A percentile compares a stretch with the other conserved stretches of the same genome.
Conservation (phyloP, 2,888 invertebrate genomes). For the Heterodera filipjevi region DNA sequence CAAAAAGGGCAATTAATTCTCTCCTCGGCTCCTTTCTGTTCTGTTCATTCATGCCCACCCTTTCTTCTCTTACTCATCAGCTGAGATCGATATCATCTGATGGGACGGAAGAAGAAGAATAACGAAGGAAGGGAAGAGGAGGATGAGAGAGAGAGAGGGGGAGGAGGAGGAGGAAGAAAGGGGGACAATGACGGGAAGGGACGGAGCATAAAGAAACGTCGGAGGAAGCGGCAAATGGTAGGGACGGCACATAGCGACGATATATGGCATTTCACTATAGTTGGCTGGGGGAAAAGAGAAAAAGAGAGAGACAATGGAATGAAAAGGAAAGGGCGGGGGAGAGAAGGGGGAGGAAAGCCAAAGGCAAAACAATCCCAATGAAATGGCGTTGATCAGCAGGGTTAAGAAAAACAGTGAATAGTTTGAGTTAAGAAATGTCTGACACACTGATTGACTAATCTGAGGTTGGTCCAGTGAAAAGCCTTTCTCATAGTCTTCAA, state of each 20-base stretch:
- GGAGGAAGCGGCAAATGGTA: not conserved
- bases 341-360: not conserved
- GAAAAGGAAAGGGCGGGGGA: not conserved
- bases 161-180: not conserved
- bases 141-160: not conserved
- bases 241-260: not conserved
- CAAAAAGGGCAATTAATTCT: slow-evolving; percentile 22
- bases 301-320: not conserved
- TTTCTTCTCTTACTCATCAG: slow-evolving; percentile 6
- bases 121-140: not conserved
- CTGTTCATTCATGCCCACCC: slow-evolving; percentile 11
- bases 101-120: not conserved
- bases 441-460: too few species aligned
- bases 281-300: not conserved
- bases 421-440: too few species aligned
- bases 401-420: too few species aligned
- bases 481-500: too few species aligned
- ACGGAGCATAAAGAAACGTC: not conserved
- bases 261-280: not conserved
- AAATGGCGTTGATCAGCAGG: too few species aligned
- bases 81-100: slow-evolving; percentile 18
- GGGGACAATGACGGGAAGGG: slow-evolving; percentile 1
- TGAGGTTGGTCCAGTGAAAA: too few species aligned
- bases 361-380: too few species aligned
- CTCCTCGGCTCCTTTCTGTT: slow-evolving; percentile 7